phyloP scores from a whole-genome alignment of 2,888 invertebrate genomes.

The Belgica antarctica region DNA sequence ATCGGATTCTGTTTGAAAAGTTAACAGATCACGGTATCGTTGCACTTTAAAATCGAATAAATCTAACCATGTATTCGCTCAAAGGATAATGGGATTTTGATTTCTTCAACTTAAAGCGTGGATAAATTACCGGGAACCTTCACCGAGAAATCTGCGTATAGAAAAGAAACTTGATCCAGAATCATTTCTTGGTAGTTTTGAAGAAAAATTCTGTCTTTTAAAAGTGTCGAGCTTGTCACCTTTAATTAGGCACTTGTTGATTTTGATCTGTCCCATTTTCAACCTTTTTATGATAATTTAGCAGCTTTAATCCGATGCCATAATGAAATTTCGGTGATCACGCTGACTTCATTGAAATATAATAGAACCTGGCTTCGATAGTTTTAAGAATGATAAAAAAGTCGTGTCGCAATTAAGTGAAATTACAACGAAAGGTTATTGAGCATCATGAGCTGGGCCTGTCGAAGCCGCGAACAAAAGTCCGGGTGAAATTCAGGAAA shows the following conservation, averaged over 20 bases:
- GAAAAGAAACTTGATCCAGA: too few species aligned
- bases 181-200: too few species aligned
- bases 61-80: too few species aligned
- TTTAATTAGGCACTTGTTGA: not conserved
- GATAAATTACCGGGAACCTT: too few species aligned
- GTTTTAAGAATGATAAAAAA: not conserved
- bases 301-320: too few species aligned
- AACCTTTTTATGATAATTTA: not conserved
- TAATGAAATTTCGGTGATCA: not conserved
- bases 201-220: too few species aligned
- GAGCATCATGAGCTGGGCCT: constrained; percentile 32
- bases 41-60: constrained; percentile 5
- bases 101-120: too few species aligned
- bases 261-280: not conserved
- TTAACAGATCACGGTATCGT: not conserved
- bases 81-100: too few species aligned
- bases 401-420: constrained; percentile 26
- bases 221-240: not conserved
- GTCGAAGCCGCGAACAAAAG: constrained; percentile 8
- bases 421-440: constrained; percentile 39
- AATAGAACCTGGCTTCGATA: not conserved
- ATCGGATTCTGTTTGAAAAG: not conserved
- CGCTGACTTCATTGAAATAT: constrained; percentile 2
- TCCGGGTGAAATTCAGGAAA: constrained; percentile 10
- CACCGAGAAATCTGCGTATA: too few species aligned